Base-by-base conservation (phyloP, 2,888 invertebrate genomes). In the Tetropium fuscum region DNA sequence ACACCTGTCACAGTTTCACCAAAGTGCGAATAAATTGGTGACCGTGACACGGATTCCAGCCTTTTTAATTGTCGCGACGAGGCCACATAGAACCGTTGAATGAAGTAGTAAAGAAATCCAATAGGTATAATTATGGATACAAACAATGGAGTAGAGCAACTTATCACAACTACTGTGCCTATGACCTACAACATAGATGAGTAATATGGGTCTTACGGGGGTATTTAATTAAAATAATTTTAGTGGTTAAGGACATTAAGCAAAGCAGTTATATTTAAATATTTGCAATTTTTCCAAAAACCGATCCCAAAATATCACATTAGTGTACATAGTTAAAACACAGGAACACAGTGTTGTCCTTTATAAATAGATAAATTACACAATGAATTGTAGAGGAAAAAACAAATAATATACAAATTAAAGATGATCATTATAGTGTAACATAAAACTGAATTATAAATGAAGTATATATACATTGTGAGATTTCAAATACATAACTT, bases 1-100 rank as follows among this genome's bases (percentile, higher is more conserved):
- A 92, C 91, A 73, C 94, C 94, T 1, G 93, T 92, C 45, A 98
- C 90, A 36, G 95, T 96, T 84, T 98, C 98, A 13, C 95, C 91
- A 77, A 98, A 97, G 83, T 97, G 97, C 5, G 97, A 96, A 83
- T 96, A 98, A 74, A 98, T 95, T 0, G 98, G 98, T 22, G 98
- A 98, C 53, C 97, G 87, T 1, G 95, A 94, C 0, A 97, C 90
- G 0, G 97, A 97, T 80, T 97, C 95, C 57, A 98, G 83, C 45
- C 98, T 87, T 83, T 97, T 97, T 70, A 98, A 82, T 80, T 98
- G 98, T 16, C 98, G 85, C 2, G 97, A 97, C 0, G 97, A 92
- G 1, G 94, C 91, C 65, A 98, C 95, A 83, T 97, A 98, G 84
- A 97, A 95, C 69, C 95, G 87, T 87, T 98, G 94, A 67, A 94